Base-by-base conservation (phyloP, 53 echinoderm and acorn worm species). In the Zoroaster sp. region DNA sequence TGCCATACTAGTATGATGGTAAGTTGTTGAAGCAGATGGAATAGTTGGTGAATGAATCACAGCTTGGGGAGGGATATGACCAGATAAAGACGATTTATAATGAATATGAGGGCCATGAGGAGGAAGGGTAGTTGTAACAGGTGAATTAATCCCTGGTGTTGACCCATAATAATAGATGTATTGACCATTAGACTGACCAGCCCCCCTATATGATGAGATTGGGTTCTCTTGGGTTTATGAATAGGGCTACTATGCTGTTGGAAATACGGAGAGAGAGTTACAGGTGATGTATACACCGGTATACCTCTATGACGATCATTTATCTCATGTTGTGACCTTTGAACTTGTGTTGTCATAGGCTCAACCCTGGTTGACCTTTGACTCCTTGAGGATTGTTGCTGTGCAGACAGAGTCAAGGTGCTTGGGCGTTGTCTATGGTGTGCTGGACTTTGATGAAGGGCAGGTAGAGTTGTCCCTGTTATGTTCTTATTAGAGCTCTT, bases 11-110 rank as follows among this genome's bases (percentile, higher is more conserved):
- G 95, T 88, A 42, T 91, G 80, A 36, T 92, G 92, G 92, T 93
- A 97, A 34, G 91, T 86, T 21, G 90, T 78, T 40, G 90, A 90
- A 13, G 67, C 87, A 5, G 76, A 69, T 3, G 93, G 90, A 34
- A 97, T 88, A 0, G 95, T 93, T 18, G 96, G 99, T 5, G 95
- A 93, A 47, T 94, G 99, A 25, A 98, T 83, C 15, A 98, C 93
- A 39, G 93, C 89, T 28, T 91, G 89, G 8, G 91, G 89, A 3
- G 89, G 93, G 44, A 94, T 49, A 59, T 91, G 94, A 72, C 83
- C 83, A 75, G 94, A 93, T 66, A 96, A 86, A 77, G 91, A 91
- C 7, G 95, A 63, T 52, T 95, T 96, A 72, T 98, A 98, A 78
- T 96, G 99, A 63, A 98, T 87, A 70, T 94, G 94, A 18, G 94